Evolutionary conservation across 2,888 invertebrate species (phyloP), one percentile per base, ranked within the genome.

Genomic region (Thelaira solivaga): DNA sequence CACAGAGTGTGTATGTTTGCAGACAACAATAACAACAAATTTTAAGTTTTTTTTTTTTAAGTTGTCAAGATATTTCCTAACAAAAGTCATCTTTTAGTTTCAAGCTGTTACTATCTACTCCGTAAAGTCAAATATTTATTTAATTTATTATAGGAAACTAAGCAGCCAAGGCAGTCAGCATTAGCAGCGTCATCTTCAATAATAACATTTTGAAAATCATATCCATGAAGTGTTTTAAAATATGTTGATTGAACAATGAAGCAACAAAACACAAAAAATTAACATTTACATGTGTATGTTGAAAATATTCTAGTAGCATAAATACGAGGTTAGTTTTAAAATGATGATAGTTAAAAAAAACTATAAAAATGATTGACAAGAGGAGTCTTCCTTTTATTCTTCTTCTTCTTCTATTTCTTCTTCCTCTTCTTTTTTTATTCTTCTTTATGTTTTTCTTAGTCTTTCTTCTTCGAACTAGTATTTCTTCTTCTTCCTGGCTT

Each of bases 201-300:
- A 76, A 75, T 57, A 80, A 65, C 43, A 53, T 43, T 43, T 22
- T 34, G 51, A 62, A 43, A 80, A 81, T 80, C 82, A 83, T 83
- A 83, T 83, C 80, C 83, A 83, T 83, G 83, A 83, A 83, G 74
- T 82, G 78, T 68, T 81, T 76, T 83, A 78, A 83, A 82, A 81
- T 83, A 83, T 83, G 83, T 79, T 83, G 80, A 83, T 83, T 81
- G 57, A 74, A 74, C 64, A 78, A 78, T 68, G 45, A 49, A 31
- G 7, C 7, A 3, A n/a, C n/a, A 2, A 11, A 43, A 31, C 18
- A 31, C 2, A 53, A n/a, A 18, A 43, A 51, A 3, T 22, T 11
- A 49, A 3, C 43, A 34, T 55, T 16, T 11, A 41, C 16, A 26
- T n/a, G n/a, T n/a, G n/a, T n/a, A n/a, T n/a, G n/a, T 18, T 22